Evolutionary conservation across 2,797 vertebrate species (phyloP).

Genomic region (Ibycter americanus): DNA sequence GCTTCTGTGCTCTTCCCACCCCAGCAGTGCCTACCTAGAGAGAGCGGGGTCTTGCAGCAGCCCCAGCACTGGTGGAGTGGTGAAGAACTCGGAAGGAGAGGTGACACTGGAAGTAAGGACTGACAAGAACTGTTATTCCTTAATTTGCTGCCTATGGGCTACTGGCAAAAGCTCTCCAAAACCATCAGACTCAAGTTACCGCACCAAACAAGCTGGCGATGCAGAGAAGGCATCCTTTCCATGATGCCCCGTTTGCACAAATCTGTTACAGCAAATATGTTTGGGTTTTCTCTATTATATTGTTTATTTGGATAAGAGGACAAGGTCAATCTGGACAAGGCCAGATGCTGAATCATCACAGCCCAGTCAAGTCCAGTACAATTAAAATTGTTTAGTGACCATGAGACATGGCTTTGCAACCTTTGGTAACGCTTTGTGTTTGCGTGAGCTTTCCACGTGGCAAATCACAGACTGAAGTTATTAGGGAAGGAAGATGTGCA

Average conservation of each 20-base stretch:
- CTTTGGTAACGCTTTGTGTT: not conserved
- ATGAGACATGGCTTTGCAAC: not conserved
- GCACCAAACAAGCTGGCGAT: not conserved
- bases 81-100: not conserved
- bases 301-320: not conserved
- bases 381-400: not conserved
- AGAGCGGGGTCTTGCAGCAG: not conserved
- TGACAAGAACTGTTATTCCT: not conserved
- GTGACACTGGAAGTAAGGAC: not conserved
- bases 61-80: not conserved
- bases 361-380: not conserved
- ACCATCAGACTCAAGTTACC: not conserved
- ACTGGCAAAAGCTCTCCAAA: not conserved
- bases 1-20: not conserved
- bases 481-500: not conserved
- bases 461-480: not conserved
- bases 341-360: not conserved
- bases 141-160: not conserved
- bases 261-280: not conserved
- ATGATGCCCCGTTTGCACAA: not conserved
- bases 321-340: not conserved
- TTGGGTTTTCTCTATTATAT: not conserved
- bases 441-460: not conserved
- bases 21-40: too few species aligned
- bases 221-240: not conserved